Base-by-base conservation (phyloP, 2,797 vertebrate genomes). In the Melanotaenia boesemani region DNA sequence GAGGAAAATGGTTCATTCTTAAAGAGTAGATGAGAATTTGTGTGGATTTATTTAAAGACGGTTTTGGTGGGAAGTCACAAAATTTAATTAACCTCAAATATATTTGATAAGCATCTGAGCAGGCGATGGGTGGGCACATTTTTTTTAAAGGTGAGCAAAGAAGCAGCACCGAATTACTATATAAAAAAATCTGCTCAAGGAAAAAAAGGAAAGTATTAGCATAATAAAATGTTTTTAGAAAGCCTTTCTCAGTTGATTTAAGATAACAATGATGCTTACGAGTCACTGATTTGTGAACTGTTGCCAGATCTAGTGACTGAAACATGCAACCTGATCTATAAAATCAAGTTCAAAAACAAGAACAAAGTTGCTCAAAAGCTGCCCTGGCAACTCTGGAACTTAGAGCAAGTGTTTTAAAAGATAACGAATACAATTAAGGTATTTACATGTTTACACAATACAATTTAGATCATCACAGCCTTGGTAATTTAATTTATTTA, bases 81-180 rank as follows among this genome's bases (percentile, higher is more conserved):
- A 44, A 32, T 67, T 77, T 44, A 79, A 69, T 62, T 63, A 63
- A 68, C 30, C 60, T 50, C 11, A 10, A 60, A 48, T 48, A 26
- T 4, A 56, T 54, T 58, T 13, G 8, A 32, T 15, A 30, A 37
- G 44, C 37, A 65, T 32, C 28, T 70, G 44, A 48, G 16, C 37
- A 71, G 63, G 61, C 2, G 59, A 41, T 28, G 20, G 9, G 10
- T 50, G 62, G 74, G 37, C n/a, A 13, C 6, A 59, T 18, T n/a
- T 46, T 46, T 54, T 63, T 22, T 24, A n/a, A 73, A 60, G 30
- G 36, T 36, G 22, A 66, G 13, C 28, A 57, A 3, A n/a, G 34
- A 36, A 48, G 24, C 34, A 32, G 4, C 39, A 63, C 13, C 64
- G 26, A 5, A 63, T 28, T 32, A 24, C 15, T 22, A 59, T 11